Evolutionary conservation across 2,888 invertebrate genomes (phyloP).

Genomic region (Amphipyra berbera): DNA sequence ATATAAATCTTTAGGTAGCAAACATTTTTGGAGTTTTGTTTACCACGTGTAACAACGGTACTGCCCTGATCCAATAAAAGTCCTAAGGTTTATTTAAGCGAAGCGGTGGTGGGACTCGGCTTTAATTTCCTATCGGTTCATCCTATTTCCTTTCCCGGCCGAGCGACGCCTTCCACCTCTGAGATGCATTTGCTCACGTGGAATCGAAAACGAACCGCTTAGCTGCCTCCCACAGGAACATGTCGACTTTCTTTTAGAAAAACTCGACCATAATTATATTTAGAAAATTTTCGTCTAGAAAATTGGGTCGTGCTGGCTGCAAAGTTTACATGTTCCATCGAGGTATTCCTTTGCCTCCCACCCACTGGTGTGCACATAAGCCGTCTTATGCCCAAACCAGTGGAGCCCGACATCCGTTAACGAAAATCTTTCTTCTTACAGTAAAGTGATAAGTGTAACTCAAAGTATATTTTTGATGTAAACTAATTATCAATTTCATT

Average conservation of each 20-base stretch:
- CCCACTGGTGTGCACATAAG: slow-evolving; percentile 83
- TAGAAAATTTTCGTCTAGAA: slow-evolving; percentile 27
- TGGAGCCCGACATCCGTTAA: slow-evolving; percentile 61
- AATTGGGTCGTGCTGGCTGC: slow-evolving; percentile 46
- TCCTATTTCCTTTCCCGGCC: slow-evolving; percentile 83
- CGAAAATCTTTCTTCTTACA: slow-evolving; percentile 65
- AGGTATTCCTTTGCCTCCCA: slow-evolving; percentile 74
- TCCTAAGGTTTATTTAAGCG: slow-evolving; percentile 72
- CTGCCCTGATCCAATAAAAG: slow-evolving; percentile 57
- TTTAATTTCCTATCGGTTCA: slow-evolving; percentile 70
- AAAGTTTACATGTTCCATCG: slow-evolving; percentile 74
- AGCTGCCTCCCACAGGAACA: slow-evolving; percentile 84
- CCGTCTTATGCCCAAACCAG: slow-evolving; percentile 81
- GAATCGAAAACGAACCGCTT: slow-evolving; percentile 85
- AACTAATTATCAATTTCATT: slow-evolving; percentile 79
- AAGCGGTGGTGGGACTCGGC: slow-evolving; percentile 85
- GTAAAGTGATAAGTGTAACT: slow-evolving; percentile 82
- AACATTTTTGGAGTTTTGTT: slow-evolving; percentile 61
- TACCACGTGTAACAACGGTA: slow-evolving; percentile 54
- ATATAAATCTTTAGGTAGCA: slow-evolving; percentile 52
- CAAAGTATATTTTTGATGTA: slow-evolving; percentile 83
- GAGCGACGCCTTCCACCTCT: slow-evolving; percentile 90
- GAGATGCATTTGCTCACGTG: slow-evolving; percentile 81
- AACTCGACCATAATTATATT: slow-evolving; percentile 33
- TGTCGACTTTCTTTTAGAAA: slow-evolving; percentile 66